phyloP scores from a whole-genome alignment of 2,113 vertebrate genomes.

The Mungos mungo region DNA sequence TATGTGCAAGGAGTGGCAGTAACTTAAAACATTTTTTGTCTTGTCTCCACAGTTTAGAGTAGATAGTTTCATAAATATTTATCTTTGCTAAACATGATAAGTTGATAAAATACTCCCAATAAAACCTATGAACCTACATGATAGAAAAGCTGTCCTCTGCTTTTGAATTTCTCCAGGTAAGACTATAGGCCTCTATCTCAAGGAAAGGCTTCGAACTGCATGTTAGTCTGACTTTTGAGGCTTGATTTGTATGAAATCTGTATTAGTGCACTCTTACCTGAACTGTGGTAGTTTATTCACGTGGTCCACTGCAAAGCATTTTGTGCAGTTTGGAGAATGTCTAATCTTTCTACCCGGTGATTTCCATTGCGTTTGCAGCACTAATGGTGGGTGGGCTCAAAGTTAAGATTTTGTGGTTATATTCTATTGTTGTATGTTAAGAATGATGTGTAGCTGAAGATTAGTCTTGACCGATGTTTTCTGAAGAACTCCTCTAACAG shows the following conservation, averaged over 20 bases:
- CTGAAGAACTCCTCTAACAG: neutral
- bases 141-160: neutral
- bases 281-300: neutral
- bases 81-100: slow-evolving; percentile 12
- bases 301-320: neutral
- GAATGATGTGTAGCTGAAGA: neutral
- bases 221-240: neutral
- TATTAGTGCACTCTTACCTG: neutral
- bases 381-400: neutral
- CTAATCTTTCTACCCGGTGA: neutral
- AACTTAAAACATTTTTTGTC: slow-evolving; percentile 10
- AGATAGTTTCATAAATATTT: slow-evolving; percentile 40
- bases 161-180: neutral
- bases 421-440: slow-evolving; percentile 38
- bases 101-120: slow-evolving; percentile 16
- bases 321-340: slow-evolving; percentile 11
- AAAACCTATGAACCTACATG: neutral
- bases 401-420: slow-evolving; percentile 38
- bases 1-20: neutral
- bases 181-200: neutral
- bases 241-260: slow-evolving; percentile 8
- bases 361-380: slow-evolving; percentile 2
- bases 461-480: slow-evolving; percentile 7
- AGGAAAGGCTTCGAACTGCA: slow-evolving; percentile 31
- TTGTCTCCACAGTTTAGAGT: slow-evolving; percentile 10